A percentile compares a stretch with the other conserved stretches of the same genome.
Evolutionary conservation across 1,140 invertebrate genomes (phyloP).

Genomic region (Dendrolimus kikuchii): DNA sequence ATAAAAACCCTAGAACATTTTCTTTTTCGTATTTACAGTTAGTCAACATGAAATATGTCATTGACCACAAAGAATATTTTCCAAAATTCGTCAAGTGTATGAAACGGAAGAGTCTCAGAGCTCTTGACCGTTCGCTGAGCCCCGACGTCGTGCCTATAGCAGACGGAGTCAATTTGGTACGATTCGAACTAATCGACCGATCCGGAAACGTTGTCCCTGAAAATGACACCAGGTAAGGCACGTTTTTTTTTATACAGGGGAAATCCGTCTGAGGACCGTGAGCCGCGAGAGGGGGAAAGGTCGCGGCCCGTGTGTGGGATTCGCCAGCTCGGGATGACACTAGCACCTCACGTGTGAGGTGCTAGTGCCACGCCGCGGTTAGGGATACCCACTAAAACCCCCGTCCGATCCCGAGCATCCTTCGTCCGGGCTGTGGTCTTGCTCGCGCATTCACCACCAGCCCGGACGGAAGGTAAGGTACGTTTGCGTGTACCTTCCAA

Average conservation of each 20-base stretch:
- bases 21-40: slow-evolving; percentile 31
- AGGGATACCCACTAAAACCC: too few species aligned
- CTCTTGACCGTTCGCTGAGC: slow-evolving; percentile 56
- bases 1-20: slow-evolving; percentile 7
- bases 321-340: too few species aligned
- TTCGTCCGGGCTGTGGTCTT: too few species aligned
- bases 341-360: too few species aligned
- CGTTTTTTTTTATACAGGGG: not conserved
- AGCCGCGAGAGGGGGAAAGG: too few species aligned
- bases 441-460: too few species aligned
- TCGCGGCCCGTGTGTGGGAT: too few species aligned
- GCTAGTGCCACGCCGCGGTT: too few species aligned
- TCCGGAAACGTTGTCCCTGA: slow-evolving; percentile 48
- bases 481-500: too few species aligned
- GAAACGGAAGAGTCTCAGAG: slow-evolving; percentile 59
- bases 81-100: slow-evolving; percentile 60
- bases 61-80: slow-evolving; percentile 59
- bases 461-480: too few species aligned
- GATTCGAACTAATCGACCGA: slow-evolving; percentile 56
- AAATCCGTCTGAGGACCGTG: too few species aligned
- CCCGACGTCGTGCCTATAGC: slow-evolving; percentile 58
- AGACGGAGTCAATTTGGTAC: slow-evolving; percentile 60
- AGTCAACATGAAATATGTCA: slow-evolving; percentile 49
- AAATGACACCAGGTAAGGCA: slow-evolving; percentile 50
- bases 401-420: too few species aligned